phyloP scores from a whole-genome alignment of 1,140 invertebrate genomes.

The Nebria ingens region DNA sequence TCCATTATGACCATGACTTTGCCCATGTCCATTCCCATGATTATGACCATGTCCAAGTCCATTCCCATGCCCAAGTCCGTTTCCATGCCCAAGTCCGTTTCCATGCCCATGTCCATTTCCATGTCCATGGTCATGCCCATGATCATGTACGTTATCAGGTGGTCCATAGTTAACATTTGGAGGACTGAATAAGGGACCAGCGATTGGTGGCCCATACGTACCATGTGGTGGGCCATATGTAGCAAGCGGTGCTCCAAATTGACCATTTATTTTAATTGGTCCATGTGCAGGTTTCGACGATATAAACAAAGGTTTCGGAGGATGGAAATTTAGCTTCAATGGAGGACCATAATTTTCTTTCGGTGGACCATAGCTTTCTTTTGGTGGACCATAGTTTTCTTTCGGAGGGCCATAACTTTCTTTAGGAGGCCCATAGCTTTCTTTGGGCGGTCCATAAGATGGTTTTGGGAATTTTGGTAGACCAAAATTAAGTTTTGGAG shows the following conservation, averaged over 20 bases:
- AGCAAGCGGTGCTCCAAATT: slow-evolving; percentile 25
- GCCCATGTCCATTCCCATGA: slow-evolving; percentile 31
- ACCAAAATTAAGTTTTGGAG: slow-evolving; percentile 35
- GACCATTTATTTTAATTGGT: slow-evolving; percentile 27
- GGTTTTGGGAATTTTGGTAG: slow-evolving; percentile 37
- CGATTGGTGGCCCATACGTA: slow-evolving; percentile 21
- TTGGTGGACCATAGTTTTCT: slow-evolving; percentile 42
- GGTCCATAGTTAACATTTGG: slow-evolving; percentile 38
- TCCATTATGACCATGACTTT: slow-evolving; percentile 14
- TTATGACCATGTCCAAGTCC: slow-evolving; percentile 22
- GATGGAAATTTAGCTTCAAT: slow-evolving; percentile 31
- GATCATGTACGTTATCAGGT: slow-evolving; percentile 23
- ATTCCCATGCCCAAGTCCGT: neutral
- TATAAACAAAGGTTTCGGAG: slow-evolving; percentile 30
- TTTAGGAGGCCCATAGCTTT: slow-evolving; percentile 36
- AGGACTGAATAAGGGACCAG: slow-evolving; percentile 30
- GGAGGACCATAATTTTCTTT: slow-evolving; percentile 28
- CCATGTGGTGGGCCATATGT: slow-evolving; percentile 19
- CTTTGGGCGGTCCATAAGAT: slow-evolving; percentile 32
- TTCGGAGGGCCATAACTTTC: slow-evolving; percentile 34
- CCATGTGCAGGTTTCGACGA: slow-evolving; percentile 33
- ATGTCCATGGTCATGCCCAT: no score
- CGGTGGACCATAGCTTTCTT: no score
- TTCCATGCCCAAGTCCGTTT: no score
- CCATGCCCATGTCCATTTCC: no score